A percentile compares a stretch with the other conserved stretches of the same genome.
Evolutionary conservation across 1,140 invertebrate species (phyloP).

Genomic region (Drosophila bipectinata): DNA sequence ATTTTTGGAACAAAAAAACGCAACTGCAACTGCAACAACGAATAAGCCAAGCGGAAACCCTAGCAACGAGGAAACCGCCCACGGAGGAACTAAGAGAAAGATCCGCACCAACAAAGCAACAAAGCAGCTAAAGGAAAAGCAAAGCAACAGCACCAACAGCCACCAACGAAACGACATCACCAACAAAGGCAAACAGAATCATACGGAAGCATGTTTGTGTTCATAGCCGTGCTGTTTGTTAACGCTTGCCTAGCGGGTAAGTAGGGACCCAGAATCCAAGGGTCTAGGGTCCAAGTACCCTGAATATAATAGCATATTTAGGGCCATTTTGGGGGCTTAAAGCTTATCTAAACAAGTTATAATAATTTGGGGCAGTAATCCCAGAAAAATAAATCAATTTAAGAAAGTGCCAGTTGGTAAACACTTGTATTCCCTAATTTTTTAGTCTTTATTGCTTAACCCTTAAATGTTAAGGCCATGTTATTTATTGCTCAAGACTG

Average conservation of each 20-base stretch:
- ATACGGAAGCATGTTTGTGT: conserved; percentile 71
- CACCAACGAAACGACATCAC: conserved; percentile 16
- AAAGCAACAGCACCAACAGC: conserved; percentile 21
- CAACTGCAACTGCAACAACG: conserved; percentile 37
- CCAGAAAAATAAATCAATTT: not conserved
- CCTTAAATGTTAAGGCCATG: not conserved
- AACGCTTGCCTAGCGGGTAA: conserved; percentile 82
- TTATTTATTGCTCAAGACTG: not conserved
- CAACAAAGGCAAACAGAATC: conserved; percentile 45
- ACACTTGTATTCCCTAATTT: too few relatives aligned
- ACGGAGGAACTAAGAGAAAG: conserved; percentile 13
- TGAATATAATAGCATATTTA: conserved; percentile 2
- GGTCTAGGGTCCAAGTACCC: not conserved
- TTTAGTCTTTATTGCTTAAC: too few relatives aligned
- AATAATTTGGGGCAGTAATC: conserved; percentile 11
- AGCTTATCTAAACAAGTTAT: conserved; percentile 7
- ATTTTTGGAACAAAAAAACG: conserved; percentile 27
- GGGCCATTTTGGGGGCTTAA: conserved; percentile 9
- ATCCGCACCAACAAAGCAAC: conserved; percentile 14
- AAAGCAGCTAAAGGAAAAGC: conserved; percentile 24
- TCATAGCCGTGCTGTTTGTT: conserved; percentile 76
- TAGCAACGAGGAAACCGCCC: conserved; percentile 17
- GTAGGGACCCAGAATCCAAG: conserved; percentile 30
- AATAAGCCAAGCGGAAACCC: conserved; percentile 43
- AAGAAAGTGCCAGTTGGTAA: not conserved